Evolutionary conservation across 2,797 vertebrate species (phyloP), one percentile per base, ranked within the genome.

Genomic region (Harpagifer antarcticus): DNA sequence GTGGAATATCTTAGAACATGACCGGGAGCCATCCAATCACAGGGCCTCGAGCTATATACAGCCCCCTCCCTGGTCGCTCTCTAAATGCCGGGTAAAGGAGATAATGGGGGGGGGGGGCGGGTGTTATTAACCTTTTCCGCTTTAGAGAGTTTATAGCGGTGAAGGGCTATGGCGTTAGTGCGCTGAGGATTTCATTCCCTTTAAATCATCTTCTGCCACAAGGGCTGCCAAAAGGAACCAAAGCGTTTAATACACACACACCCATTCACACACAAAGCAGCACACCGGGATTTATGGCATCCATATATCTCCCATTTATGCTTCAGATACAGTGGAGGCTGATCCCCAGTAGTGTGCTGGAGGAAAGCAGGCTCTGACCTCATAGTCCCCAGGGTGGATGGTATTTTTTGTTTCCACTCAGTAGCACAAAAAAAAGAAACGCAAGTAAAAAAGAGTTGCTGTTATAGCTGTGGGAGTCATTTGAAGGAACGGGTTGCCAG

Each of bases 101-200:
- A 89, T 91, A 91, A 93, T 88, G 82, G 85, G 37, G n/a, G 67
- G 23, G 19, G 67, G 23, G 23, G 27, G n/a, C n/a, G n/a, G 72
- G 61, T 82, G 85, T 90, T 91, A 91, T 94, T 93, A 93, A 92
- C 91, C 92, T 94, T 93, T 94, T 93, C 91, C 88, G 89, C 92
- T 92, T 93, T 91, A 85, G 82, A 89, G 90, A 83, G 86, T 92
- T 91, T 90, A 85, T 80, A 87, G 88, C 82, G 52, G 91, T 89
- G 87, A 91, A 92, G 85, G 87, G 83, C 88, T 85, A 83, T 86
- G 86, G 83, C 56, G 72, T 85, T 70, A 76, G 89, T 86, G 84
- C 84, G 71, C 79, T 69, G 80, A 85, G 74, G 73, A 78, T 91
- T 85, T 86, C 85, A 90, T 88, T 86, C 86, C 66, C 79, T 86